phyloP scores from a whole-genome alignment of 2,888 invertebrate genomes.

The Hipparchia semele region DNA sequence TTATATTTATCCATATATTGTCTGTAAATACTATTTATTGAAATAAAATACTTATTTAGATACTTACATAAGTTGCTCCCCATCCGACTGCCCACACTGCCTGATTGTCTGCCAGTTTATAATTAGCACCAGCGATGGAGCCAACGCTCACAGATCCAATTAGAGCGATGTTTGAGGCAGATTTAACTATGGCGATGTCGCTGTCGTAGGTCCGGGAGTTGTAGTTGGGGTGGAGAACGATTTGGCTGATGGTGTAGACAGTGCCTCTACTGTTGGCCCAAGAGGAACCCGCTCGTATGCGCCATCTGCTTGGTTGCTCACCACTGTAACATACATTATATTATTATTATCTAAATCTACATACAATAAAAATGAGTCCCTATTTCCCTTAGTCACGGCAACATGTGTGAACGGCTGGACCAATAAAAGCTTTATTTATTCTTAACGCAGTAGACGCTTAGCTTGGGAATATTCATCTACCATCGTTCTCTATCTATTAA shows the following conservation, averaged over 20 bases:
- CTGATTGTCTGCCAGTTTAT: constrained; percentile 53
- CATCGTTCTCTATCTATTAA: too few relatives aligned
- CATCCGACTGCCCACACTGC: constrained; percentile 60
- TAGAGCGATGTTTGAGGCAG: constrained; percentile 40
- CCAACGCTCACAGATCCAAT: constrained; percentile 45
- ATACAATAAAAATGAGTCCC: too few relatives aligned
- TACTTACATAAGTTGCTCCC: constrained; percentile 57
- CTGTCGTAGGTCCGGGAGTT: constrained; percentile 43
- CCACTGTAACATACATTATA: constrained; percentile 42
- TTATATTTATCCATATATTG: too few relatives aligned
- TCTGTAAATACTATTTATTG: too few relatives aligned
- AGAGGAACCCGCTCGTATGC: constrained; percentile 49
- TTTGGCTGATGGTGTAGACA: constrained; percentile 38
- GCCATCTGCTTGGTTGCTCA: constrained; percentile 46
- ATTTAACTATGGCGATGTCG: constrained; percentile 54
- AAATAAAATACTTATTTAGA: neutral
- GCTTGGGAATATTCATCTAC: too few relatives aligned
- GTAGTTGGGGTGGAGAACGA: constrained; percentile 48
- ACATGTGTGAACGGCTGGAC: constrained; percentile 86
- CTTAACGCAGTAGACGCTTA: too few relatives aligned
- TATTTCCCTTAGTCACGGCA: constrained; percentile 71
- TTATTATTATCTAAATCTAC: too few relatives aligned
- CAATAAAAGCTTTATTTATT: constrained; percentile 19
- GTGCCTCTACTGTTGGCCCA: constrained; percentile 52
- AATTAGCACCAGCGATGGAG: constrained; percentile 54